These are phyloP conservation scores for Bucorvus abyssinicus DNA, from an alignment of 2,797 vertebrate genomes.

Conservation along the genomic window DNA sequence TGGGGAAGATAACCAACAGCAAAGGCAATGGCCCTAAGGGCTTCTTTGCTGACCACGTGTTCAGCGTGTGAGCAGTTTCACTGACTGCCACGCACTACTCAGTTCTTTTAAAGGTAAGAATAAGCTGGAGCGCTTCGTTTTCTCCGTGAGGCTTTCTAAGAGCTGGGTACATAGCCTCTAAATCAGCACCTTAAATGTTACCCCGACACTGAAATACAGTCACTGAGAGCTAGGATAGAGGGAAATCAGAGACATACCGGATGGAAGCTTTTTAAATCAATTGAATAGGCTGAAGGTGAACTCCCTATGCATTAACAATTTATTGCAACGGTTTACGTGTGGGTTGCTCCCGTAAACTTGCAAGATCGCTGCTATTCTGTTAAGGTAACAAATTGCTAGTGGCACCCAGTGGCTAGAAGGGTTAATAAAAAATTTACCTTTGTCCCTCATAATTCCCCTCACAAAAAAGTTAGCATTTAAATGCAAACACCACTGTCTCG, in stretches of 20 bases:
- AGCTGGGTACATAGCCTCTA: neutral
- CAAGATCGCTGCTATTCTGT: conserved; percentile 3
- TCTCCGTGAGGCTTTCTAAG: neutral
- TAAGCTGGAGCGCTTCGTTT: neutral
- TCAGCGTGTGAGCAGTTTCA: neutral
- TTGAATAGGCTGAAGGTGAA: neutral
- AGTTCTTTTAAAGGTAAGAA: neutral
- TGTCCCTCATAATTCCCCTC: neutral
- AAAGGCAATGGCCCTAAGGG: neutral
- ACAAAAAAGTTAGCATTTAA: neutral
- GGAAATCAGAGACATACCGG: neutral
- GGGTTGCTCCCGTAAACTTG: neutral
- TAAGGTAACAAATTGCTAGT: conserved; percentile 60
- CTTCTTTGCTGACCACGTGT: neutral
- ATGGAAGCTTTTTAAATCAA: neutral
- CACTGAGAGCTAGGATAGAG: neutral
- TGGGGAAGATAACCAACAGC: neutral
- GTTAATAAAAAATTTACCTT: conserved; percentile 55
- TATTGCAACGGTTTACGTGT: neutral
- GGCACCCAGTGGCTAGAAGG: conserved; percentile 67
- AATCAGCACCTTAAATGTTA: neutral
- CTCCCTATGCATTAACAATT: neutral
- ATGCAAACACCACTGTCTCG: neutral
- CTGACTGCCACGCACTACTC: neutral
- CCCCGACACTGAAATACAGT: neutral